Conservation (phyloP, 2,888 invertebrate genomes). For the Philonicus albiceps region DNA sequence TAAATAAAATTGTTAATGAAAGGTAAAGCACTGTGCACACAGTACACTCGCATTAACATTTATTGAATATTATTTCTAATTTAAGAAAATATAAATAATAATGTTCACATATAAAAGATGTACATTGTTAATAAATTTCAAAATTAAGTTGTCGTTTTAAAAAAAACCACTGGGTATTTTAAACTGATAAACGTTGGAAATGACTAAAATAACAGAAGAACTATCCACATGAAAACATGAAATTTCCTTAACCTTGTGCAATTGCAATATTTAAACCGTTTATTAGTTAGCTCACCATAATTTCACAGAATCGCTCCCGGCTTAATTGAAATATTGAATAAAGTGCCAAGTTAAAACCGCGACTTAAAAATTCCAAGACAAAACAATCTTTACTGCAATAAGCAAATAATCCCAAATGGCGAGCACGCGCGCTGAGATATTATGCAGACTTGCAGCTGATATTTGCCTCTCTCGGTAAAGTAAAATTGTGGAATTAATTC, state of each 20-base stretch:
- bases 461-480: neutral
- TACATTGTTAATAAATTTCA: neutral
- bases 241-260: neutral
- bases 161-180: neutral
- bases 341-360: neutral
- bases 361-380: neutral
- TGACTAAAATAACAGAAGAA: neutral
- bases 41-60: neutral
- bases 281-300: neutral
- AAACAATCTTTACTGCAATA: neutral
- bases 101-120: neutral
- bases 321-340: conserved; percentile 5
- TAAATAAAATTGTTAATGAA: neutral
- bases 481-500: neutral
- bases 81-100: neutral
- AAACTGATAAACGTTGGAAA: neutral
- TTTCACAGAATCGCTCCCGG: neutral
- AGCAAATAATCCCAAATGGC: neutral
- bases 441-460: neutral
- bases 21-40: neutral
- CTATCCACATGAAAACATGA: neutral
- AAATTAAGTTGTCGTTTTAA: neutral
- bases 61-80: neutral
- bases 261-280: neutral
- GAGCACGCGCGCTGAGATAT: neutral